Conservation (phyloP, 2,113 vertebrate genomes). For the Setophaga kirtlandii region DNA sequence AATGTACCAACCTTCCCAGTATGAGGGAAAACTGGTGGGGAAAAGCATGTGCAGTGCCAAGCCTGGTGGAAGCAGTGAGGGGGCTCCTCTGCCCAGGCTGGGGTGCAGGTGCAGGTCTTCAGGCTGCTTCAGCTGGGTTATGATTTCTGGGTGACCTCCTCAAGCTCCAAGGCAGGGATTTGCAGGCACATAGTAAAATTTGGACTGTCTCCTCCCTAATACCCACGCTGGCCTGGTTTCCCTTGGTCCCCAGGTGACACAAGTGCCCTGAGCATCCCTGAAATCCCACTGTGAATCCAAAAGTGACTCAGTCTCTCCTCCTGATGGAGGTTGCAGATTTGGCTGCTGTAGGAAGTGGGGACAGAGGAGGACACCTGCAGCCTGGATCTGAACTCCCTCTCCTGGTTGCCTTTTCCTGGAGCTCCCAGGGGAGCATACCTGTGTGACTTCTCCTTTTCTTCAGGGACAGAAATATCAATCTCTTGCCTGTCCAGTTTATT, state of each 20-base stretch:
- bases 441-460: background rate
- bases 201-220: background rate
- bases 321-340: background rate
- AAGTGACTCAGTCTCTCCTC: background rate
- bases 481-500: background rate
- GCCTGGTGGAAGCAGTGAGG: rapidly evolving
- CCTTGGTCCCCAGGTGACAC: background rate
- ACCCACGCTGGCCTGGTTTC: background rate
- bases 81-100: background rate
- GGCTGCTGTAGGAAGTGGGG: background rate
- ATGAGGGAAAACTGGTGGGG: background rate
- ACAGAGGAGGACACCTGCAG: background rate
- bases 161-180: background rate
- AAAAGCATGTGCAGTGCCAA: background rate
- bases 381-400: background rate
- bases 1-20: background rate
- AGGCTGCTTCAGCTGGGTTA: background rate
- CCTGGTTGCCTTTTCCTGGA: background rate
- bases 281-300: rapidly evolving
- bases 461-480: background rate
- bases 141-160: background rate
- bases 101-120: background rate
- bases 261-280: background rate
- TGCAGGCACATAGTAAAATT: background rate
- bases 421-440: background rate